phyloP scores from a whole-genome alignment of 1,140 invertebrate genomes.

The Oedothorax gibbosus region DNA sequence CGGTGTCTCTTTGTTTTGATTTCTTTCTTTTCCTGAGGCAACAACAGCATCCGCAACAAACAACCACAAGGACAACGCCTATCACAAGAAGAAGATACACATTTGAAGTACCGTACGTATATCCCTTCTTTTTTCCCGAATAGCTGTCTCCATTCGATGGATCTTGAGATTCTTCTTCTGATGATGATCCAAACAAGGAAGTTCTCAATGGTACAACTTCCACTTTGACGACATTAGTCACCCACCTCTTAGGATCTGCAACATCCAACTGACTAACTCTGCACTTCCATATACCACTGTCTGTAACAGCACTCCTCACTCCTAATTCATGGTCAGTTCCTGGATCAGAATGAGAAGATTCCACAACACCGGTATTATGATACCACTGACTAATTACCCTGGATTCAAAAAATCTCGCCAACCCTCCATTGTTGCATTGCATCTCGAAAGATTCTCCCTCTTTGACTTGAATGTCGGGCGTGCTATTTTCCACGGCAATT shows the following conservation, averaged over 20 bases:
- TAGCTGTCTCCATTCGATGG: too few species aligned
- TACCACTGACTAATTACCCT: constrained; percentile 25
- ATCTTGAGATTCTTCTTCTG: too few species aligned
- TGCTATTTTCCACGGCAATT: constrained; percentile 6
- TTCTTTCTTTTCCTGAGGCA: too few species aligned
- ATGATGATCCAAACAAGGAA: too few species aligned
- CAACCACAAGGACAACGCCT: too few species aligned
- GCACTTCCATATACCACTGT: constrained; percentile 28
- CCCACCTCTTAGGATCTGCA: background rate
- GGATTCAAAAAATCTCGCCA: constrained; percentile 5
- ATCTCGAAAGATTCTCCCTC: background rate
- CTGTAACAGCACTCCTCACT: background rate
- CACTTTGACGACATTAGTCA: constrained; percentile 12
- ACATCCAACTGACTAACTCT: background rate
- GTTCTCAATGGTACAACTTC: background rate
- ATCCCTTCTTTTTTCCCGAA: too few species aligned
- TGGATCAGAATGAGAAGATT: background rate
- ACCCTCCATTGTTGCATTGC: background rate
- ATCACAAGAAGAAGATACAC: too few species aligned
- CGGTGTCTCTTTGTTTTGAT: too few species aligned
- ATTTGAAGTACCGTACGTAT: too few species aligned
- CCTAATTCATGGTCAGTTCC: background rate
- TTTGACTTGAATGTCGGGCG: constrained; percentile 1
- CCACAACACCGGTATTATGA: background rate
- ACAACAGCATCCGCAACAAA: too few species aligned